Evolutionary conservation across 2,888 invertebrate species (phyloP).

Genomic region (Agrochola lychnidis): DNA sequence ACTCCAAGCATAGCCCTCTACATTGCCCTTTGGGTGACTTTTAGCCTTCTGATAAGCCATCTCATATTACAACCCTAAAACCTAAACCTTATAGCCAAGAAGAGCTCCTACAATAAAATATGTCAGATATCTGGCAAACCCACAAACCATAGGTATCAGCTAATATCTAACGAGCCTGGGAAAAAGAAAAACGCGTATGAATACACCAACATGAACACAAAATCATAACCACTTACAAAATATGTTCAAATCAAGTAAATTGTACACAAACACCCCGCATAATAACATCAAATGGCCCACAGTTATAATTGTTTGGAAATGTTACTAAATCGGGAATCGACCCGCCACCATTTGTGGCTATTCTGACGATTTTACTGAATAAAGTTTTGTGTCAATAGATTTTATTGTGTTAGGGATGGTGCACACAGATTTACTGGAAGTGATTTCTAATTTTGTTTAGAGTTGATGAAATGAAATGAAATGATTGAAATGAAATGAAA

Average conservation of each 20-base stretch:
- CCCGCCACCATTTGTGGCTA: conserved; percentile 80
- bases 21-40: too few relatives aligned
- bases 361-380: conserved; percentile 75
- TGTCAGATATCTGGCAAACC: neutral
- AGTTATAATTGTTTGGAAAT: conserved; percentile 75
- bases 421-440: conserved; percentile 45
- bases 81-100: too few relatives aligned
- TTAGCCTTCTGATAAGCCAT: too few relatives aligned
- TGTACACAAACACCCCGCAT: conserved; percentile 87
- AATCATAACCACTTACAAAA: conserved; percentile 70
- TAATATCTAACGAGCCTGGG: conserved; percentile 54
- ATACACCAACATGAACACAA: conserved; percentile 56
- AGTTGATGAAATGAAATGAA: too few relatives aligned
- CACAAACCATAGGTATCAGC: neutral
- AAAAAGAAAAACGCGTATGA: conserved; percentile 38
- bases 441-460: neutral
- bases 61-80: too few relatives aligned
- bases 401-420: conserved; percentile 74
- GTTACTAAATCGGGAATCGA: conserved; percentile 80
- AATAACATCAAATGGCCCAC: conserved; percentile 66
- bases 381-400: conserved; percentile 71
- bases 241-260: conserved; percentile 75
- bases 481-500: too few relatives aligned
- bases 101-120: too few relatives aligned
- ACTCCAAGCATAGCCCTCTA: too few relatives aligned